These are phyloP conservation scores for Panthera tigris DNA, from an alignment of 2,113 vertebrate genomes.

Conservation along the genomic window DNA sequence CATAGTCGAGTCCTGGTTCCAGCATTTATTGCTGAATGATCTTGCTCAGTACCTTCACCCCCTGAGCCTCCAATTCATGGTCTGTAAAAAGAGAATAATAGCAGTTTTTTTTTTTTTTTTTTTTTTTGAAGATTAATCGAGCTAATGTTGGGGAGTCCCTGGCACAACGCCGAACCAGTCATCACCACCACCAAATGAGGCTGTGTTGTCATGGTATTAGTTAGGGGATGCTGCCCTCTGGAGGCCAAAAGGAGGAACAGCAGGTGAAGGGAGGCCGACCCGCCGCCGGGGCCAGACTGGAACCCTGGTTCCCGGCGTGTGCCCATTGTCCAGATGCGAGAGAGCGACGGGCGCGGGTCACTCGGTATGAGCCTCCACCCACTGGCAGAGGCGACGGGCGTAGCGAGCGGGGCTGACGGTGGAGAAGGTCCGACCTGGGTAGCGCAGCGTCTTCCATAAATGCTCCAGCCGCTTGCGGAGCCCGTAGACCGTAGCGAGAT, in stretches of 20 bases:
- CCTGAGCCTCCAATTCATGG: constrained; percentile 27
- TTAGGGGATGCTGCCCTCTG: constrained; percentile 29
- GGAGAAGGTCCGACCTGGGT: constrained; percentile 88
- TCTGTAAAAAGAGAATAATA: constrained; percentile 59
- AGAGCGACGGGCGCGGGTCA: constrained; percentile 61
- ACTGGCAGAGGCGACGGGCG: constrained; percentile 87
- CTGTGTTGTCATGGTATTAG: not conserved
- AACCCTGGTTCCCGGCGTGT: rapidly evolving
- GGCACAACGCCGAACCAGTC: not conserved
- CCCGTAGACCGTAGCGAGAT: constrained; percentile 92
- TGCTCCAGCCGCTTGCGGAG: constrained; percentile 90
- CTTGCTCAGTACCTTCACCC: constrained; percentile 36
- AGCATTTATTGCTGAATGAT: constrained; percentile 54
- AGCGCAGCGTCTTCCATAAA: constrained; percentile 90
- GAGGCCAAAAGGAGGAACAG: not conserved
- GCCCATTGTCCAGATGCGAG: not conserved
- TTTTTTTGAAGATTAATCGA: constrained; percentile 30
- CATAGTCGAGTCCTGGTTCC: not conserved
- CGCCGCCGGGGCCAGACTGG: not conserved
- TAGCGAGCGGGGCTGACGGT: constrained; percentile 90
- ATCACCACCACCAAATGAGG: rapidly evolving
- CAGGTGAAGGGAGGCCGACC: not conserved
- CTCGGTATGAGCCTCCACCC: constrained; percentile 88
- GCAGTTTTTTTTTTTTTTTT: not conserved
- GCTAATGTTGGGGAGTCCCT: not conserved